Conservation (phyloP, 2,888 invertebrate species). For the Helicoverpa assulta region DNA sequence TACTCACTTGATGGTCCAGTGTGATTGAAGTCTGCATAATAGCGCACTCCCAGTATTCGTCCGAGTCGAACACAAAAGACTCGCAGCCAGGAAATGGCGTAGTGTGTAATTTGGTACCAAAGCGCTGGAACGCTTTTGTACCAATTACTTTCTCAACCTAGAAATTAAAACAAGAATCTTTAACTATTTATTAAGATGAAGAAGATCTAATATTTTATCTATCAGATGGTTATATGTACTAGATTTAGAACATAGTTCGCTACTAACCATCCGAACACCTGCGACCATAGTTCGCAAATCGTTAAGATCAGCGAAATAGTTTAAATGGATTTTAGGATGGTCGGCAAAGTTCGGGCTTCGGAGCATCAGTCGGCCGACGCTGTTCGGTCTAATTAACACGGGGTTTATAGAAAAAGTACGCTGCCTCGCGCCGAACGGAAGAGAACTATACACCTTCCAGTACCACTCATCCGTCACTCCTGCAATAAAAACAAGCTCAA, state of each 20-base stretch:
- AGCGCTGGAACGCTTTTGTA: constrained; percentile 81
- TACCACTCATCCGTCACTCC: constrained; percentile 91
- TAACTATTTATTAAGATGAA: not conserved
- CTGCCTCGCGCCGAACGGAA: constrained; percentile 77
- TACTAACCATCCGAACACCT: constrained; percentile 92
- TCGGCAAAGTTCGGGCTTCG: constrained; percentile 93
- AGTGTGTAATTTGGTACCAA: constrained; percentile 78
- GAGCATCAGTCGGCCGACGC: constrained; percentile 93
- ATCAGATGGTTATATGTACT: too few relatives aligned
- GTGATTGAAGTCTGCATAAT: constrained; percentile 93
- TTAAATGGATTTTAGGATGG: constrained; percentile 94
- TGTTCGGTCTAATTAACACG: constrained; percentile 93
- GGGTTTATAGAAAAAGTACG: constrained; percentile 93
- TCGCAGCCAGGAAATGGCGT: constrained; percentile 93
- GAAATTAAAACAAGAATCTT: constrained; percentile 28
- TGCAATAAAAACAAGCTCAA: constrained; percentile 67
- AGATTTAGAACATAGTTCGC: not conserved
- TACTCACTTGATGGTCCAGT: constrained; percentile 91
- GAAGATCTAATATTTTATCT: too few relatives aligned
- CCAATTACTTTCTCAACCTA: constrained; percentile 80
- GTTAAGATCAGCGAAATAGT: constrained; percentile 93
- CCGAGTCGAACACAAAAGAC: constrained; percentile 90
- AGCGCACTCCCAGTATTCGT: constrained; percentile 94
- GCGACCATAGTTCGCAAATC: constrained; percentile 94
- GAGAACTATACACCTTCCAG: constrained; percentile 87